These are phyloP conservation scores for Lordiphosa mommai DNA, from an alignment of 1,140 invertebrate genomes.

Conservation along the genomic window DNA sequence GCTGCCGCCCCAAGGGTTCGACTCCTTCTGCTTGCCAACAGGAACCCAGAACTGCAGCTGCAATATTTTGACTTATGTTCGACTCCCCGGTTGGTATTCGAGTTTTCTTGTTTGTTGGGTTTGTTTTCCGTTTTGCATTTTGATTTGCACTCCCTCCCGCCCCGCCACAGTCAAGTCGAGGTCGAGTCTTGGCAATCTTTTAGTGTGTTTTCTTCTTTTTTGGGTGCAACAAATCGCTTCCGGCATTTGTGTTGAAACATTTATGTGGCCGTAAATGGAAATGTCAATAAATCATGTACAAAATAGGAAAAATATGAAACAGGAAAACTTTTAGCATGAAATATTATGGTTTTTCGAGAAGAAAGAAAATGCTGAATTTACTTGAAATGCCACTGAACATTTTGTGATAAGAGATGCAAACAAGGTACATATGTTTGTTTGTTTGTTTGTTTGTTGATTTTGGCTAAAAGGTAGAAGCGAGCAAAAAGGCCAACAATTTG, in stretches of 20 bases:
- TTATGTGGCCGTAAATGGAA: slow-evolving; percentile 74
- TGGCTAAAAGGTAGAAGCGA: slow-evolving; percentile 15
- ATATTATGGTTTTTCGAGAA: slow-evolving; percentile 19
- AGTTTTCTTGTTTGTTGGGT: slow-evolving; percentile 49
- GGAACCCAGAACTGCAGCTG: slow-evolving; percentile 19
- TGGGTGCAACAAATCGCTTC: slow-evolving; percentile 65
- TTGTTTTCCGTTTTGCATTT: slow-evolving; percentile 74
- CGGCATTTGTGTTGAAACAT: slow-evolving; percentile 72
- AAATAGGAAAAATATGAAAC: slow-evolving; percentile 33
- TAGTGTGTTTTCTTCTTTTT: slow-evolving; percentile 24
- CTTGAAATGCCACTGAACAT: not conserved
- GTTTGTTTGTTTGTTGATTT: slow-evolving; percentile 5
- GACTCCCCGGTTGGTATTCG: slow-evolving; percentile 43
- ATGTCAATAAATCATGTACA: slow-evolving; percentile 72
- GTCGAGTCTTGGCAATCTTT: slow-evolving; percentile 53
- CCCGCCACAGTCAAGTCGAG: too few relatives aligned
- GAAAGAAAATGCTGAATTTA: not conserved
- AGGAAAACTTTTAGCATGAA: slow-evolving; percentile 59
- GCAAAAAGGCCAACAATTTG: slow-evolving; percentile 21
- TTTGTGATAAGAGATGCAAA: slow-evolving; percentile 6
- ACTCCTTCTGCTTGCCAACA: not conserved
- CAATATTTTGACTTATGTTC: slow-evolving; percentile 65
- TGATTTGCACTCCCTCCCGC: slow-evolving; percentile 58
- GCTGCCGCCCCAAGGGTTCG: slow-evolving; percentile 11
- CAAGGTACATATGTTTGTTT: slow-evolving; percentile 8